Percentiles rank a stretch among this genome's conserved stretches.
phyloP scores from a whole-genome alignment of 2,888 invertebrate genomes.

The Zygaena filipendulae region DNA sequence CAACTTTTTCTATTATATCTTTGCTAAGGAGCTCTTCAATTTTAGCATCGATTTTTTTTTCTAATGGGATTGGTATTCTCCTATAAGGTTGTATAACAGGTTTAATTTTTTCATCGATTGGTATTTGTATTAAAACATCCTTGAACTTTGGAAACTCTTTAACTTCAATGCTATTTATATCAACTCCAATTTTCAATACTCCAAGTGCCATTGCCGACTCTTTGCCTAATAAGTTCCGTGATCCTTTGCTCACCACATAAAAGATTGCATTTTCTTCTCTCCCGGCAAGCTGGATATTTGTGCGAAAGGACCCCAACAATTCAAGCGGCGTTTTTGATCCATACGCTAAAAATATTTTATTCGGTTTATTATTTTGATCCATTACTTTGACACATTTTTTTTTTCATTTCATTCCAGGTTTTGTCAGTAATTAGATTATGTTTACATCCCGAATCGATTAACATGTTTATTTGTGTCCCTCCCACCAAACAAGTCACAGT shows the following conservation, averaged over 20 bases:
- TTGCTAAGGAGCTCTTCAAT: slow-evolving; percentile 4
- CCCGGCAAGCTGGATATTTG: slow-evolving; percentile 6
- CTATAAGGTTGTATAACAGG: too few relatives aligned
- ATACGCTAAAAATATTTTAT: slow-evolving; percentile 14
- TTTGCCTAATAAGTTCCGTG: slow-evolving; percentile 14
- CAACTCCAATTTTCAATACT: slow-evolving; percentile 11
- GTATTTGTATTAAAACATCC: background rate
- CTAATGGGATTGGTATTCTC: slow-evolving; percentile 8
- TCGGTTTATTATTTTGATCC: slow-evolving; percentile 8
- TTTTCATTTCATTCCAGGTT: slow-evolving; percentile 15
- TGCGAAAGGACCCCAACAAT: slow-evolving; percentile 14
- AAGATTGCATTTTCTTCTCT: slow-evolving; percentile 6
- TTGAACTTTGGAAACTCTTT: slow-evolving; percentile 19
- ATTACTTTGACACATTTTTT: slow-evolving; percentile 4
- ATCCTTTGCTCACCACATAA: slow-evolving; percentile 17
- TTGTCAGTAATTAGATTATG: slow-evolving; percentile 17
- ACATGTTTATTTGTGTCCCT: slow-evolving; percentile 13
- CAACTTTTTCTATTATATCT: slow-evolving; percentile 11
- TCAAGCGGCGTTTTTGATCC: slow-evolving; percentile 15
- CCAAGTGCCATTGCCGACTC: slow-evolving; percentile 13
- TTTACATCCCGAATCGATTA: slow-evolving; percentile 19
- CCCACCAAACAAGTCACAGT: slow-evolving; percentile 12
- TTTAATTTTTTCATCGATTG: too few relatives aligned
- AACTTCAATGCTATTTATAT: slow-evolving; percentile 4
- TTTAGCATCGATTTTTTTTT: slow-evolving; percentile 8